Percentiles rank a stretch among this genome's conserved stretches.
These are phyloP conservation scores for Macroramphosus scolopax DNA, from an alignment of 2,797 vertebrate genomes.

Conservation along the genomic window DNA sequence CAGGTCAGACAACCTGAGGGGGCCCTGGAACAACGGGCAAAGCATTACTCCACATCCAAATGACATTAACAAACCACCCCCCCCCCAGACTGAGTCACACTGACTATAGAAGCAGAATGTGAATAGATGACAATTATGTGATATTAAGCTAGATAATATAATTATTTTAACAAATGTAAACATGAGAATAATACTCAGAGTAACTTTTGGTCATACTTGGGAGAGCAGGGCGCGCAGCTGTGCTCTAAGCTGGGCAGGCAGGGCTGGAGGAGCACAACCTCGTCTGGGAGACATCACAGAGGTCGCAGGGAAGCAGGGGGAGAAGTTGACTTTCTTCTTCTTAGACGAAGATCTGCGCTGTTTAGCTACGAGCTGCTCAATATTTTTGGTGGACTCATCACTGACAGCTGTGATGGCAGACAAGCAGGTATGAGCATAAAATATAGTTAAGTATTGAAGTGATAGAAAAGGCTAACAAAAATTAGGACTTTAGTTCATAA, in stretches of 20 bases:
- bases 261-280: slow-evolving; percentile 57
- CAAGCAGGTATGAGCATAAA: neutral
- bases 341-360: slow-evolving; percentile 70
- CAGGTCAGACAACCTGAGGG: slow-evolving; percentile 81
- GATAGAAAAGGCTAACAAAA: neutral
- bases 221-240: slow-evolving; percentile 84
- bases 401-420: slow-evolving; percentile 73
- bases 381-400: slow-evolving; percentile 80
- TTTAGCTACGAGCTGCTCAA: slow-evolving; percentile 82
- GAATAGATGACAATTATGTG: too few relatives aligned
- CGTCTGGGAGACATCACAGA: slow-evolving; percentile 62
- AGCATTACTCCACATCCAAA: slow-evolving; percentile 5
- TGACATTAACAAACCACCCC: too few relatives aligned
- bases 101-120: too few relatives aligned
- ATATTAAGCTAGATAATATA: too few relatives aligned
- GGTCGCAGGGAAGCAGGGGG: slow-evolving; percentile 14
- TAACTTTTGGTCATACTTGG: slow-evolving; percentile 52
- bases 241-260: slow-evolving; percentile 80
- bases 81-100: too few relatives aligned
- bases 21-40: slow-evolving; percentile 64
- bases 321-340: slow-evolving; percentile 34
- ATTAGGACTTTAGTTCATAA: neutral
- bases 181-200: neutral
- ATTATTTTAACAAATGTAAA: too few relatives aligned
- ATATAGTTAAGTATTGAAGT: neutral